Evolutionary conservation across 2,888 invertebrate genomes (phyloP), one percentile per base, ranked within the genome.

Genomic region (Eupsilia transversa): DNA sequence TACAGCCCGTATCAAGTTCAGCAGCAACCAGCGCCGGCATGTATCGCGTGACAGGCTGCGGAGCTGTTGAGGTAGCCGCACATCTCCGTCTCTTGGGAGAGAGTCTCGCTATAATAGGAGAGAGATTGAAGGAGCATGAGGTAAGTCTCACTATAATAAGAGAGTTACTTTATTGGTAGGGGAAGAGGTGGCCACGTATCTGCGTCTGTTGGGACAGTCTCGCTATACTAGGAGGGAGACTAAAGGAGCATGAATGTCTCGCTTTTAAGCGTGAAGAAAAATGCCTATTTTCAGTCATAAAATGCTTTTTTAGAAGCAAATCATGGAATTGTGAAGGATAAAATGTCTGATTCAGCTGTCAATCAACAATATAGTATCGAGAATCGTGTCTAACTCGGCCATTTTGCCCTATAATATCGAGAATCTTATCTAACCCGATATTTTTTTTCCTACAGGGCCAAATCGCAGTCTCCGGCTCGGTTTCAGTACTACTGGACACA

Each of bases 201-300:
- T 99, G 23, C 98, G 99, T 69, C 96, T 99, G 74, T 96, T 99
- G 23, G 99, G 99, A 99, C 99, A 99, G 99, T 89, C 97, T 99
- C 30, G 98, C 98, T 64, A 98, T 99, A 90, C 99, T 99, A 86
- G 99, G 99, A 0, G 98, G 98, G 93, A 96, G 99, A 56, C 97
- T 99, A 7, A 99, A 99, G 92, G 20, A 30, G 20, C 10, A 30
- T 30, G 35, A 61, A 27, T 20, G 27, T 61, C 27, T 41, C 10
- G 27, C 23, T 17, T 54, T 27, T 27, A 54, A n/a, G 2, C 14
- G 5, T 56, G 27, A 27, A 27, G 27, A 27, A 30, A 30, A 5
- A 52, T 1, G 10, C n/a, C 9, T 9, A 23, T 49, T 49, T 23
- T 23, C 23, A 49, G 23, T 49, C n/a, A 52, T 27, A 12, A 14